Evolutionary conservation across 2,797 vertebrate genomes (phyloP).

Genomic region (Glyptemys insculpta): DNA sequence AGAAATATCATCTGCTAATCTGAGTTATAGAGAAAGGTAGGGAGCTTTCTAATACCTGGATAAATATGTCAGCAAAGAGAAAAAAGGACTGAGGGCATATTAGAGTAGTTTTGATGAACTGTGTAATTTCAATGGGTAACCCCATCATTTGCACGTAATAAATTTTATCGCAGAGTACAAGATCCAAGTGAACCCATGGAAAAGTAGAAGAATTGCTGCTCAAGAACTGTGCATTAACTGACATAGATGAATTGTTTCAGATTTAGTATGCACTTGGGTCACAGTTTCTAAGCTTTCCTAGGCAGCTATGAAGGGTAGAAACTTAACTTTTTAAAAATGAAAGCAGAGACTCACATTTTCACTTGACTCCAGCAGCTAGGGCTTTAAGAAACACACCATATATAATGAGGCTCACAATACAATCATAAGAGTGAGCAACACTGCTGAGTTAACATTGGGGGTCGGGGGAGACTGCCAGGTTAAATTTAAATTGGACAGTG

Average conservation of each 20-base stretch:
- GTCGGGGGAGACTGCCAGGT: not conserved
- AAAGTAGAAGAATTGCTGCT: not conserved
- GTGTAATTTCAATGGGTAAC: not conserved
- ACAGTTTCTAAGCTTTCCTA: not conserved
- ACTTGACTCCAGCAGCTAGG: not conserved
- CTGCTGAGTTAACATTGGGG: not conserved
- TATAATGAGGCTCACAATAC: not conserved
- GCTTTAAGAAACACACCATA: not conserved
- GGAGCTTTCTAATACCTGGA: fast-evolving
- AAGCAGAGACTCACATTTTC: not conserved
- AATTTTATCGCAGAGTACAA: not conserved
- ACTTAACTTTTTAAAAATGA: not conserved
- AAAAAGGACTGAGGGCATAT: fast-evolving
- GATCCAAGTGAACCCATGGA: not conserved
- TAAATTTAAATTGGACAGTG: not conserved
- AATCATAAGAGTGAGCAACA: not conserved
- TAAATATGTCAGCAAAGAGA: not conserved
- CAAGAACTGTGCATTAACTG: not conserved
- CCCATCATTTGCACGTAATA: not conserved
- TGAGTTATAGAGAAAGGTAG: fast-evolving
- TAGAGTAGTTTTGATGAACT: fast-evolving
- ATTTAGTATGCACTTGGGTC: not conserved
- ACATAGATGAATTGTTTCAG: fast-evolving
- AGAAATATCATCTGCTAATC: not conserved
- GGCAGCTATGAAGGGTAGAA: not conserved